Percentiles rank a stretch among this genome's conserved stretches.
phyloP scores from a whole-genome alignment of 2,888 invertebrate genomes.

The Eulithis prunata region DNA sequence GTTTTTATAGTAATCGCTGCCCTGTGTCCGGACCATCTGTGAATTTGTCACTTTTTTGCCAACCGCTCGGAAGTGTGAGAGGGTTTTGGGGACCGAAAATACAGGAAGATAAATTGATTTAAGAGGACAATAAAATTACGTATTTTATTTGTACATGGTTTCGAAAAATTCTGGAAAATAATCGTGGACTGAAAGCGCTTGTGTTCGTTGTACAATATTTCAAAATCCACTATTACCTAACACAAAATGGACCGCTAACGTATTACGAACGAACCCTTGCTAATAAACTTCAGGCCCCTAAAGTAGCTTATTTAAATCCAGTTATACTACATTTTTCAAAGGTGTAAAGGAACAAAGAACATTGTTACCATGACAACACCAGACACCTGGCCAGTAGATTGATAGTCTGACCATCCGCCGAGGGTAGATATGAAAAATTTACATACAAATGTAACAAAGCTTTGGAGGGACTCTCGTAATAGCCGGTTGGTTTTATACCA shows the following conservation, averaged over 20 bases:
- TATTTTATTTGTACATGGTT: slow-evolving; percentile 9
- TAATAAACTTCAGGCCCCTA: slow-evolving; percentile 27
- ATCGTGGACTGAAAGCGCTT: too few species aligned
- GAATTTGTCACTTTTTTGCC: slow-evolving; percentile 48
- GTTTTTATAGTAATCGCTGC: slow-evolving; percentile 49
- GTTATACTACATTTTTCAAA: slow-evolving; percentile 35
- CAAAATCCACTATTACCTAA: not conserved
- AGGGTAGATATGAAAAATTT: slow-evolving; percentile 68
- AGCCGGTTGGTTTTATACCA: slow-evolving; percentile 49
- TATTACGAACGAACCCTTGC: slow-evolving; percentile 20
- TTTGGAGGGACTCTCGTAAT: slow-evolving; percentile 55
- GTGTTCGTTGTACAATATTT: too few species aligned
- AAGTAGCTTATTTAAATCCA: slow-evolving; percentile 37
- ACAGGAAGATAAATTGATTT: slow-evolving; percentile 35
- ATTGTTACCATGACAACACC: slow-evolving; percentile 60
- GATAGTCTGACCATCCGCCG: slow-evolving; percentile 56
- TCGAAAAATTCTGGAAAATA: slow-evolving; percentile 3
- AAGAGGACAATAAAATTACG: slow-evolving; percentile 9
- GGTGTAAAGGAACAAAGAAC: slow-evolving; percentile 49
- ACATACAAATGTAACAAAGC: slow-evolving; percentile 68
- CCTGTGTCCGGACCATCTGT: slow-evolving; percentile 46
- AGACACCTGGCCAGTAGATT: slow-evolving; percentile 68
- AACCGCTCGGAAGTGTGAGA: slow-evolving; percentile 30
- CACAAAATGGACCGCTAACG: slow-evolving; percentile 12
- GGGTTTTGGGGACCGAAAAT: slow-evolving; percentile 35